phyloP scores from a whole-genome alignment of 1,140 invertebrate genomes.

The Phenacoccus solenopsis region DNA sequence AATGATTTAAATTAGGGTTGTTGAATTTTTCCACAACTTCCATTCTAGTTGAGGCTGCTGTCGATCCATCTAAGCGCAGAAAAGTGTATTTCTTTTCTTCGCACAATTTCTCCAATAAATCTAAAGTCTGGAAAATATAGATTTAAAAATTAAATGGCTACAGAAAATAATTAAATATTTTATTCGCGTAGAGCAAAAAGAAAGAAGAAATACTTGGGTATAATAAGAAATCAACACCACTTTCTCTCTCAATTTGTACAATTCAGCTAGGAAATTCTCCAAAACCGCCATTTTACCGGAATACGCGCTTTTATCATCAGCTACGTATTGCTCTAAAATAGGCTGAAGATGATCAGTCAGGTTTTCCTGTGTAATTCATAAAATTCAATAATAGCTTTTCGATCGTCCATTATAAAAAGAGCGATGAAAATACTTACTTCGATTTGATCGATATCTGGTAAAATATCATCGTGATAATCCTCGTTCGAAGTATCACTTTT shows the following conservation, averaged over 20 bases:
- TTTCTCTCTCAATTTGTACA: conserved; percentile 39
- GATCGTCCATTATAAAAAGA: background rate
- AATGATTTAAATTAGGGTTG: conserved; percentile 32
- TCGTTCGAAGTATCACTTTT: conserved; percentile 11
- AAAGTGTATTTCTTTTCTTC: conserved; percentile 35
- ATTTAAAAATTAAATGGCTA: background rate
- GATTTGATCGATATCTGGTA: background rate
- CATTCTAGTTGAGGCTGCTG: conserved; percentile 38
- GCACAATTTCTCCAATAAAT: conserved; percentile 49
- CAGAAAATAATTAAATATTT: background rate
- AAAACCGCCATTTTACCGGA: conserved; percentile 44
- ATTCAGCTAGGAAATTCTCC: conserved; percentile 34
- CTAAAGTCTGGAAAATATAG: conserved; percentile 40
- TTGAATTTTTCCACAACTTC: conserved; percentile 49
- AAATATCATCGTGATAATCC: conserved; percentile 20
- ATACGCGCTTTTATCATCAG: conserved; percentile 30
- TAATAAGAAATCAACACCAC: conserved; percentile 56
- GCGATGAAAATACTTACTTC: background rate
- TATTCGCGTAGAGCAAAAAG: background rate
- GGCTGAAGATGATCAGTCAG: conserved; percentile 20
- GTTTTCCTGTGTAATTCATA: conserved; percentile 21
- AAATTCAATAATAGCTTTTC: too few relatives aligned
- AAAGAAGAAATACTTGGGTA: conserved; percentile 38
- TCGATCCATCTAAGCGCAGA: conserved; percentile 50
- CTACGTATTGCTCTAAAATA: background rate